phyloP scores from a whole-genome alignment of 2,113 vertebrate genomes.

The Hippotragus niger region DNA sequence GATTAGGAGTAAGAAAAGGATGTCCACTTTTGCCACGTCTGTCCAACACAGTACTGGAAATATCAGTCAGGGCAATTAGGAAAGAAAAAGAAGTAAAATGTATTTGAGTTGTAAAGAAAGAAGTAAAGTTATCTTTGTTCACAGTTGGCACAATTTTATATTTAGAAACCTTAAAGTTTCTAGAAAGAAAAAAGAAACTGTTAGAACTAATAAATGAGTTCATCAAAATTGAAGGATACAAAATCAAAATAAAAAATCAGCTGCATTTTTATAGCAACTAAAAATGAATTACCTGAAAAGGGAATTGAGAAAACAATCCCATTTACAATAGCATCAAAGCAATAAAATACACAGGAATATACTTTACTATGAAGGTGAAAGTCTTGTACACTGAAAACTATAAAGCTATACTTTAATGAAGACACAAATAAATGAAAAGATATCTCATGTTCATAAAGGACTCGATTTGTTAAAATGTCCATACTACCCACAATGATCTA shows the following conservation, averaged over 20 bases:
- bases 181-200: neutral
- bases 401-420: neutral
- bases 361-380: neutral
- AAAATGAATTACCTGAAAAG: neutral
- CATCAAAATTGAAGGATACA: neutral
- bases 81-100: slow-evolving; percentile 15
- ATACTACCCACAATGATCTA: neutral
- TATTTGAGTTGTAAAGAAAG: neutral
- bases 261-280: neutral
- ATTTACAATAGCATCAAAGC: neutral
- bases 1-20: neutral
- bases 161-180: neutral
- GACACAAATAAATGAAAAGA: neutral
- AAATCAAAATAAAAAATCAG: neutral
- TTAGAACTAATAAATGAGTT: neutral
- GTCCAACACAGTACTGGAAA: neutral
- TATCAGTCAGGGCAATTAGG: neutral
- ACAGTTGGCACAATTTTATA: neutral
- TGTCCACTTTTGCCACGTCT: neutral
- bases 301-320: neutral
- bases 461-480: neutral
- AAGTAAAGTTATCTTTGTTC: neutral
- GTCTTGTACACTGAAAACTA: neutral
- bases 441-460: neutral
- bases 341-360: neutral